Conservation (phyloP, 2,888 invertebrate genomes). For the Latrodectus elegans region DNA sequence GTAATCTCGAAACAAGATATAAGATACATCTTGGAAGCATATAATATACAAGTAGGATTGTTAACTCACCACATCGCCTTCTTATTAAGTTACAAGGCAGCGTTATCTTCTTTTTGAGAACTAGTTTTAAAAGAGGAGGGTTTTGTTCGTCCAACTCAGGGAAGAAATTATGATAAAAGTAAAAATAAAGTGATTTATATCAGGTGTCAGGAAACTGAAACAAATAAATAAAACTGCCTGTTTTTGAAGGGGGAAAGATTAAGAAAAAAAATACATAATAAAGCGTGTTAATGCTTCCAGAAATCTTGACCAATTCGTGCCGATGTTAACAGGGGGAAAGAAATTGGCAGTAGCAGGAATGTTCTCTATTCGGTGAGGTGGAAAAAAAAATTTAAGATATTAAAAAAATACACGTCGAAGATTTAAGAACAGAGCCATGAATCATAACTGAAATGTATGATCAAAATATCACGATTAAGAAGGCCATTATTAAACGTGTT, state of each 20-base stretch:
- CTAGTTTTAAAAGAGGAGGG: background rate
- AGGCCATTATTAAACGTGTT: slow-evolving; percentile 61
- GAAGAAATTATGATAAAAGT: background rate
- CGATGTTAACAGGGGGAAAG: background rate
- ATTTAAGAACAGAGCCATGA: slow-evolving; percentile 38
- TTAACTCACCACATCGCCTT: slow-evolving; percentile 32
- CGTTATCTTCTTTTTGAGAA: background rate
- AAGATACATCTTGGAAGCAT: background rate
- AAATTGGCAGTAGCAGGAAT: slow-evolving; percentile 1
- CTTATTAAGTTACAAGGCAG: slow-evolving; percentile 57
- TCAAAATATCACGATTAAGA: slow-evolving; percentile 50
- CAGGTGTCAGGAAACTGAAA: slow-evolving; percentile 35
- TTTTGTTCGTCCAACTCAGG: background rate
- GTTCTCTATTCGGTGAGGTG: background rate
- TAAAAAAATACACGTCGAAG: slow-evolving; percentile 7
- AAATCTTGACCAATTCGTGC: slow-evolving; percentile 16
- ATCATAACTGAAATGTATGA: slow-evolving; percentile 47
- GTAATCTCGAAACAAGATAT: background rate
- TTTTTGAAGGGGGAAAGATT: slow-evolving; percentile 8
- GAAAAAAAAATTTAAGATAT: background rate
- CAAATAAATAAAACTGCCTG: background rate
- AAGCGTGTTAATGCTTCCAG: background rate
- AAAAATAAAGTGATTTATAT: slow-evolving; percentile 55
- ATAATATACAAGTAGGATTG: background rate
- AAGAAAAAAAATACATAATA: background rate